Evolutionary conservation across 2,113 vertebrate genomes (phyloP), one percentile per base, ranked within the genome.

Genomic region (Etheostoma cragini): DNA sequence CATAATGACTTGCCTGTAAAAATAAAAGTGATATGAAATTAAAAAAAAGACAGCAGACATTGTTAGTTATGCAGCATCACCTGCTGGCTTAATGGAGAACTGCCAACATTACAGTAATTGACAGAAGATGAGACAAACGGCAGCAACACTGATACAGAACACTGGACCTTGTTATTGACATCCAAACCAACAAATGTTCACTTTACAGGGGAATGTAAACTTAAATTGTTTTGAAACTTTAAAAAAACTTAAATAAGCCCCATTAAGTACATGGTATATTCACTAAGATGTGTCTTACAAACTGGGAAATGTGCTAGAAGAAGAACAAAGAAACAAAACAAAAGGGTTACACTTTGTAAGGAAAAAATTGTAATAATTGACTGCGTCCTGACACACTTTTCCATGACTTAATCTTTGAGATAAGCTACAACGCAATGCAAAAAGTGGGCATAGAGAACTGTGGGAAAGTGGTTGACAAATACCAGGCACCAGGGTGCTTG

Each of bases 71-170:
- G 91, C 67, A 93, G 90, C 91, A 87, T 87, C 91, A 91, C 87
- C 93, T 93, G 89, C 88, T 93, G 93, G 93, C 71, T 87, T 75
- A 88, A 85, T 90, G 91, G 92, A 93, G 90, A 93, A 93, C 75
- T 93, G 89, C 86, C 86, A 91, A 92, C 63, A 63, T 49, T 19
- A 49, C 14, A 35, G 22, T 8, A 50, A 38, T 12, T 15, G 10
- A 26, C 68, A 58, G 61, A 71, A 19, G 64, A 68, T 69, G 33
- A 53, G 16, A 60, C n/a, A n/a, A 38, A 72, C 4, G 0, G 11
- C 33, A 61, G 24, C 13, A 58, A 49, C 17, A 45, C 17, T 22
- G 8, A 42, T 1, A 64, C 33, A 60, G 19, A 15, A 21, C 42
- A 38, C 52, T 5, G 24, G 58, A 2, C 11, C 21, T 57, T 4